A percentile compares a stretch with the other conserved stretches of the same genome.
Evolutionary conservation across 2,797 vertebrate genomes (phyloP).

Genomic region (Sebastes cheni): DNA sequence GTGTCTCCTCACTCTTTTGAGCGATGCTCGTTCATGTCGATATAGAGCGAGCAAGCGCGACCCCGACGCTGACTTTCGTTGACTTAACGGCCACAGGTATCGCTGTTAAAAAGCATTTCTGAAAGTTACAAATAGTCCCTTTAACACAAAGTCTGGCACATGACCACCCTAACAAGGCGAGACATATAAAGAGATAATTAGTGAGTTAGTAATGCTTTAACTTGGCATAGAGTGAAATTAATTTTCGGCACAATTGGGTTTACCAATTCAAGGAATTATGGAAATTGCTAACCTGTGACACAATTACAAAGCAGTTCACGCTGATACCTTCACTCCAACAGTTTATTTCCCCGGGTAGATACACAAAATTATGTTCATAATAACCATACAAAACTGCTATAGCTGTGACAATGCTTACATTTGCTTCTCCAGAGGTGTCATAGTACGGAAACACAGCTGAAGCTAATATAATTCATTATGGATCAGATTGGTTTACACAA

Average conservation of each 20-base stretch:
- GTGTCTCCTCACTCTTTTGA: no score
- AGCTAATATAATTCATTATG: constrained; percentile 4
- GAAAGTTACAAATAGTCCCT: no score
- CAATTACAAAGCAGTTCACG: neutral
- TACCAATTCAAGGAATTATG: neutral
- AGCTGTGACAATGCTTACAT: neutral
- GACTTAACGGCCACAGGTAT: no score
- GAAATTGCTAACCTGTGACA: neutral
- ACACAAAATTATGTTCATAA: neutral
- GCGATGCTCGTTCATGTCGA: no score
- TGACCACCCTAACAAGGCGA: neutral
- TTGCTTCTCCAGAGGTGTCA: neutral
- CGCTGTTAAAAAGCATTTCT: no score
- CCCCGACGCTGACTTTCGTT: no score
- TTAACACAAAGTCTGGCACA: neutral
- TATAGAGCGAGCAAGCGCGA: no score
- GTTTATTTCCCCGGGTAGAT: neutral
- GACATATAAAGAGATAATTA: neutral
- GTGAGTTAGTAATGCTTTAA: neutral
- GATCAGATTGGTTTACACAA: neutral
- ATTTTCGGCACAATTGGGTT: neutral
- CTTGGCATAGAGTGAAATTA: neutral
- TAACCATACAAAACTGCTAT: neutral
- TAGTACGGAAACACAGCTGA: neutral
- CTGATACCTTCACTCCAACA: neutral